Conservation (phyloP, 2,113 vertebrate genomes). For the Brachionichthys hirsutus region DNA sequence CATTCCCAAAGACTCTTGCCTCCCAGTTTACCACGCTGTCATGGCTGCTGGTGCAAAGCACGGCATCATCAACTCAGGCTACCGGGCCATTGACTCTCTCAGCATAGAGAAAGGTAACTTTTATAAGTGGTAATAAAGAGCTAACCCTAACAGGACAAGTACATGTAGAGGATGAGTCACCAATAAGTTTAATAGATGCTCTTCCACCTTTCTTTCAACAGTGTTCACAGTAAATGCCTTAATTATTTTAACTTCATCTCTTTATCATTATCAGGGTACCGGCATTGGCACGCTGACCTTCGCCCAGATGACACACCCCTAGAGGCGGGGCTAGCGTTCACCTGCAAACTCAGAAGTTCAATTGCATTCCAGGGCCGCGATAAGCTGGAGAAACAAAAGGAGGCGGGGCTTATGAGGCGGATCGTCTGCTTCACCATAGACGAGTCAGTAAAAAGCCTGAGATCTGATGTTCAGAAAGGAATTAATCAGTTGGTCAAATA, state of each 20-base stretch:
- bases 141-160: too few species aligned
- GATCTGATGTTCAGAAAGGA: too few species aligned
- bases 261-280: conserved; percentile 80
- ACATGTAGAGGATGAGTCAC: too few species aligned
- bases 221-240: too few species aligned
- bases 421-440: conserved; percentile 89
- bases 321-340: conserved; percentile 91
- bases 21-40: conserved; percentile 86
- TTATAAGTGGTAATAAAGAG: too few species aligned
- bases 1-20: conserved; percentile 81
- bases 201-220: too few species aligned
- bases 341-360: conserved; percentile 88
- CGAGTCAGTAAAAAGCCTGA: conserved; percentile 77
- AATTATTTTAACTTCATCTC: too few species aligned
- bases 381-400: conserved; percentile 84
- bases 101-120: conserved; percentile 93
- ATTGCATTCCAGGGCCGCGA: conserved; percentile 87
- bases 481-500: too few species aligned
- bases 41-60: conserved; percentile 85
- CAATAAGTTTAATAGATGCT: too few species aligned
- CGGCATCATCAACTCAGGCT: conserved; percentile 86
- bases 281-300: conserved; percentile 95
- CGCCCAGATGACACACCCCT: conserved; percentile 88
- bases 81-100: conserved; percentile 96
- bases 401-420: conserved; percentile 81